Percentiles rank a stretch among this genome's conserved stretches.
Evolutionary conservation across 2,113 vertebrate species (phyloP).

Genomic region (Silurus meridionalis): DNA sequence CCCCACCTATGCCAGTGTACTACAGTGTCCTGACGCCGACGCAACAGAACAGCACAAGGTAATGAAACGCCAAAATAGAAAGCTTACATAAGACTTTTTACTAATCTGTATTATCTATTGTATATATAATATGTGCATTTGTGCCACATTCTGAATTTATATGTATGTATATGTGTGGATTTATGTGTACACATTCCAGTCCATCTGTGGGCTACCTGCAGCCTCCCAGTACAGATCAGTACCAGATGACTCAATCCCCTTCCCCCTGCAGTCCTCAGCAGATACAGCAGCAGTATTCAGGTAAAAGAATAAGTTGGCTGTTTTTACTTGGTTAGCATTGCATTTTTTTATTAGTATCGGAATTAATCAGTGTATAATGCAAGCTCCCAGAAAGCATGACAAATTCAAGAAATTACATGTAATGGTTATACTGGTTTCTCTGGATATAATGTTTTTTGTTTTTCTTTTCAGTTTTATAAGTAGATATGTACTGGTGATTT

Average conservation of each 20-base stretch:
- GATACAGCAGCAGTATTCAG: conserved; percentile 98
- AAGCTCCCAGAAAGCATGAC: not conserved
- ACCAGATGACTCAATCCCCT: conserved; percentile 91
- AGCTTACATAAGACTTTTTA: not conserved
- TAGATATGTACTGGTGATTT: not conserved
- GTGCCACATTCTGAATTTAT: not conserved
- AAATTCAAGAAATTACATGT: not conserved
- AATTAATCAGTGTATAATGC: not conserved
- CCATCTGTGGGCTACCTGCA: conserved; percentile 93
- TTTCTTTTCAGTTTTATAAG: not conserved
- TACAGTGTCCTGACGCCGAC: conserved; percentile 93
- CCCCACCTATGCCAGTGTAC: conserved; percentile 87
- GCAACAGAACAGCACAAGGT: conserved; percentile 97
- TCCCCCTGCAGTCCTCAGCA: conserved; percentile 93
- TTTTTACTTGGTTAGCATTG: not conserved
- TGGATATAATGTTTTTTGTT: not conserved
- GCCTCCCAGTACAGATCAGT: conserved; percentile 92
- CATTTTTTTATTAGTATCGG: not conserved
- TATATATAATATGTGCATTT: not conserved
- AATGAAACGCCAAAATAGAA: not conserved
- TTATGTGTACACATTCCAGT: conserved; percentile 68
- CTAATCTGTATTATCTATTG: too few species aligned
- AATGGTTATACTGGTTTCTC: not conserved
- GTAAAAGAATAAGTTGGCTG: conserved; percentile 66
- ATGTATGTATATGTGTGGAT: conserved; percentile 32